Evolutionary conservation across 23 tunicate species (phyloP).

Genomic region (Trididemnum nubilum): DNA sequence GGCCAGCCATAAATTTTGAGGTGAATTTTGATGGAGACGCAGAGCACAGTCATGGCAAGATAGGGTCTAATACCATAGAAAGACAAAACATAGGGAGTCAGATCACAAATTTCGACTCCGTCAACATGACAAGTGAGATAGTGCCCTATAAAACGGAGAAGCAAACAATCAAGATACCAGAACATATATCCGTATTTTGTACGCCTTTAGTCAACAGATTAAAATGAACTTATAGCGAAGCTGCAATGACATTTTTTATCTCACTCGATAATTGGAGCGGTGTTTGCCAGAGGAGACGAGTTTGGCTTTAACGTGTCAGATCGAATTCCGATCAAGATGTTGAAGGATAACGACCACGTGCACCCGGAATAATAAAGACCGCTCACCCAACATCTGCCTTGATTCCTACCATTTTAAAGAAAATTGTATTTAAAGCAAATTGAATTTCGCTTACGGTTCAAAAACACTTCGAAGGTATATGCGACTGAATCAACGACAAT

Average conservation of each 20-base stretch:
- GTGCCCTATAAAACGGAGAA: too few relatives aligned
- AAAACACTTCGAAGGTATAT: too few relatives aligned
- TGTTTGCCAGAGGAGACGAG: conserved; percentile 53
- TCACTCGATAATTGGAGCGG: conserved; percentile 53
- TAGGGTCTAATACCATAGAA: too few relatives aligned
- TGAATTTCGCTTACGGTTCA: too few relatives aligned
- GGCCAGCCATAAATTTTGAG: too few relatives aligned
- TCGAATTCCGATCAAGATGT: conserved; percentile 36
- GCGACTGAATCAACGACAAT: too few relatives aligned
- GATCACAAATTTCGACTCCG: too few relatives aligned
- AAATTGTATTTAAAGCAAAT: background rate
- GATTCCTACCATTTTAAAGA: conserved; percentile 29
- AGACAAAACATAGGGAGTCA: too few relatives aligned
- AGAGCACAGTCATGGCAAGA: too few relatives aligned
- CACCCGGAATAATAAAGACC: conserved; percentile 41
- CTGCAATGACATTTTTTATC: background rate
- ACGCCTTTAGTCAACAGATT: background rate
- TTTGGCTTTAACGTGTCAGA: conserved; percentile 75
- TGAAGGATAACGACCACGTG: conserved; percentile 52
- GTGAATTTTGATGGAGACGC: too few relatives aligned
- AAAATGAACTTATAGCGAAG: background rate
- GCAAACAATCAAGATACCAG: background rate
- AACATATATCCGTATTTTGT: background rate
- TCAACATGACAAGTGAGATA: too few relatives aligned
- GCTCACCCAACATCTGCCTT: conserved; percentile 65